Percentiles rank a stretch among this genome's conserved stretches.
These are phyloP conservation scores for Tetheella fluctuosa DNA, from an alignment of 2,888 invertebrate genomes.

Conservation along the genomic window DNA sequence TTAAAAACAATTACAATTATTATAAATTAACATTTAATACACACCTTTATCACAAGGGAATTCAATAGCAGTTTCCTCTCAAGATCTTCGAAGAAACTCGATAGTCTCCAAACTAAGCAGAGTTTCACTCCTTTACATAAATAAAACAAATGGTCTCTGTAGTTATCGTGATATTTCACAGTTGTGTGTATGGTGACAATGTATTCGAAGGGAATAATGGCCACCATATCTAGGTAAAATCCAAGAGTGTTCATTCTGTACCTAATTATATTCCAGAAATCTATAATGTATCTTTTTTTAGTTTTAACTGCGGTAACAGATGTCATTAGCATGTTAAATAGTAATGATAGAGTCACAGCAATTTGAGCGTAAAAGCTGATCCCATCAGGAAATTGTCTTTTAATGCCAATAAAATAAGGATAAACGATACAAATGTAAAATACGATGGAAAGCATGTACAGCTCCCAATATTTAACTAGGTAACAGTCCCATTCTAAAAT, in stretches of 20 bases:
- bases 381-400: conserved; percentile 65
- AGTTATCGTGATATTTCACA: conserved; percentile 64
- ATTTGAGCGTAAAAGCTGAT: conserved; percentile 67
- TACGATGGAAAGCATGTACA: conserved; percentile 69
- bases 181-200: conserved; percentile 68
- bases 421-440: conserved; percentile 72
- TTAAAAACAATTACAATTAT: too few species aligned
- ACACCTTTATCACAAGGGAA: conserved; percentile 68
- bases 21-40: too few species aligned
- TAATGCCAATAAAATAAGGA: conserved; percentile 78
- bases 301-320: conserved; percentile 76
- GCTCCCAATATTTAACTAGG: conserved; percentile 77
- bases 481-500: conserved; percentile 74
- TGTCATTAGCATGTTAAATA: conserved; percentile 72
- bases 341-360: conserved; percentile 64
- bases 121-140: conserved; percentile 81
- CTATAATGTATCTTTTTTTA: conserved; percentile 66
- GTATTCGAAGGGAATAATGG: conserved; percentile 78
- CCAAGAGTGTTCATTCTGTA: conserved; percentile 74
- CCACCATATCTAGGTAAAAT: conserved; percentile 79
- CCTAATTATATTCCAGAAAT: conserved; percentile 63
- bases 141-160: conserved; percentile 72
- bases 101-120: conserved; percentile 78
- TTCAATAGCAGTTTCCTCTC: conserved; percentile 72
- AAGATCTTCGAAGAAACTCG: conserved; percentile 72